Base-by-base conservation (phyloP, 1,140 invertebrate genomes). In the Microplitis mediator region DNA sequence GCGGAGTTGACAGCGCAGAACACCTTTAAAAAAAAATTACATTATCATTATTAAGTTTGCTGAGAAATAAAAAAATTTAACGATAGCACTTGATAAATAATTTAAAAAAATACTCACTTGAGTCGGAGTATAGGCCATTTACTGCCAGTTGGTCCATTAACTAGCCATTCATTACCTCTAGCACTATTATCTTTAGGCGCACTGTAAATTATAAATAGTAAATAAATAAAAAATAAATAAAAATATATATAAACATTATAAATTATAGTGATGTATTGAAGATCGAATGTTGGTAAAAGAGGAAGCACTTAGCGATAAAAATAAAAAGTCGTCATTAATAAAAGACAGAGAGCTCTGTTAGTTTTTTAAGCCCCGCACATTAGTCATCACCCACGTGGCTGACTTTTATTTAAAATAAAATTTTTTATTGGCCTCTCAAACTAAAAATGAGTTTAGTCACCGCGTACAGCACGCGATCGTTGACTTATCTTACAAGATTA, bases 1-100 rank as follows among this genome's bases (percentile, higher is more conserved):
- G 88, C 8, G 86, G 85, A 4, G 80, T 84, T 0, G 86, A 83
- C 64, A 86, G 77, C 4, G 86, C 86, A 1, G 85, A 87, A 72
- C 85, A 87, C 76, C 86, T 87, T 68, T 67, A 60, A 72, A 75
- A 76, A 74, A 50, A 65, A 35, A 39, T 34, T n/a, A 69, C 61
- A 32, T 61, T 72, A 34, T 45, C 1, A 73, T 23, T 31, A 36
- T 51, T 23, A 35, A 9, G 32, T 23, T 32, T 63, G 56, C 34
- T 52, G 13, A 36, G 3, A 56, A 51, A 66, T 13, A 50, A 36
- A 23, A 23, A 23, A 23, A 23, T 23, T 45, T 45, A 45, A 45
- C 39, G 11, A 11, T 6, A 45, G 39, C 8, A 45, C 11, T 45
- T 9, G 11, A 67, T 52, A 70, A 52, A 72, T 9, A 61, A n/a